These are phyloP conservation scores for Epiblema foenella DNA, from an alignment of 2,888 invertebrate genomes.

Conservation along the genomic window DNA sequence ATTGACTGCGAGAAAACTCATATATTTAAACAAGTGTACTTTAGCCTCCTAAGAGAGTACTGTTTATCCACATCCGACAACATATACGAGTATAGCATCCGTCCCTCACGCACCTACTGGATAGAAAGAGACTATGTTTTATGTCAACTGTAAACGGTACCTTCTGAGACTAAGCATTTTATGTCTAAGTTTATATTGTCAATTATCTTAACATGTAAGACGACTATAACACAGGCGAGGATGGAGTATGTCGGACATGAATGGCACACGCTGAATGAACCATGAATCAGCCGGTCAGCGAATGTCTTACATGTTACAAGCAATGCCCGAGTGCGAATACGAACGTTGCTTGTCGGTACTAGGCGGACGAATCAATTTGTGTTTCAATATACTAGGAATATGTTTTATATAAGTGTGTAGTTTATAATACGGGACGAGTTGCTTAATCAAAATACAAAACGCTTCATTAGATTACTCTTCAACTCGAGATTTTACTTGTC, in stretches of 20 bases:
- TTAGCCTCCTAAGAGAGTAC: background rate
- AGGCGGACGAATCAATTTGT: conserved; percentile 42
- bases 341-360: conserved; percentile 37
- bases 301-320: conserved; percentile 42
- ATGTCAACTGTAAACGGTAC: background rate
- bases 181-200: conserved; percentile 19
- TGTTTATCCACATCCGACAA: background rate
- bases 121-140: background rate
- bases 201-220: conserved; percentile 17
- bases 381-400: conserved; percentile 18
- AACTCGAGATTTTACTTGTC: background rate
- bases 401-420: background rate
- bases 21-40: background rate
- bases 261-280: conserved; percentile 41
- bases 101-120: background rate
- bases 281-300: conserved; percentile 43
- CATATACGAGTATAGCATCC: background rate
- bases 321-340: conserved; percentile 41
- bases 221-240: conserved; percentile 22
- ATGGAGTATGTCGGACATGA: conserved; percentile 38
- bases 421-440: background rate
- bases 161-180: conserved; percentile 10
- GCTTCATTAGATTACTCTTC: background rate
- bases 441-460: background rate
- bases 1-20: background rate